Base-by-base conservation (phyloP, 2,113 vertebrate species). In the Ageneiosus marmoratus region DNA sequence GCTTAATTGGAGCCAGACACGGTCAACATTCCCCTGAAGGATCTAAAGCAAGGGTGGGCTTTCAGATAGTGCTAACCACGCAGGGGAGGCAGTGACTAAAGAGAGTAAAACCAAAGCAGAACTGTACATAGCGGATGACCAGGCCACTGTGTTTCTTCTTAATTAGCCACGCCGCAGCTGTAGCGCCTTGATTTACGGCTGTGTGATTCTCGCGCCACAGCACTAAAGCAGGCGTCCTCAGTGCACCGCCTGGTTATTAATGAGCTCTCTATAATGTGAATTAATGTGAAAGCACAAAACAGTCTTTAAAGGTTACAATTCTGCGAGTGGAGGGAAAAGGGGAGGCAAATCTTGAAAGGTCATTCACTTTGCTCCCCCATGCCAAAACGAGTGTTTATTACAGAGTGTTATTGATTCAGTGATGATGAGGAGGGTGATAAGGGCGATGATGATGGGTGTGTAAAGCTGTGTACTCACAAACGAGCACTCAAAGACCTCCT, bases 231-330 rank as follows among this genome's bases (percentile, higher is more conserved):
- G 79, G 62, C 75, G 67, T 78, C 77, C 82, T 81, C 78, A 50
- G 73, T 32, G 50, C 70, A 60, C 51, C 44, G 27, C 77, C 77
- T 51, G 48, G 92, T 93, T 93, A 93, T 93, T 94, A 94, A 94
- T 94, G 93, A 93, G 92, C 90, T 94, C 85, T 87, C 91, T 89
- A 91, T 93, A 93, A 95, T 93, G 91, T 92, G 91, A 94, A 95
- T 94, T 94, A 93, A 94, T 94, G 92, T 91, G 92, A 91, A 85
- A 93, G 91, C 88, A 90, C 93, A 92, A 91, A 93, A 93, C 91
- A 93, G 91, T 92, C 93, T 94, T 94, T 94, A 94, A 95, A 94
- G 93, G 93, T 94, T 94, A 94, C 92, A 91, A 90, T 92, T 92
- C 93, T 93, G 89, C 89, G 69, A 80, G 85, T 82, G 88, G 82